phyloP scores from a whole-genome alignment of 2,888 invertebrate species.

The Tinea pellionella region DNA sequence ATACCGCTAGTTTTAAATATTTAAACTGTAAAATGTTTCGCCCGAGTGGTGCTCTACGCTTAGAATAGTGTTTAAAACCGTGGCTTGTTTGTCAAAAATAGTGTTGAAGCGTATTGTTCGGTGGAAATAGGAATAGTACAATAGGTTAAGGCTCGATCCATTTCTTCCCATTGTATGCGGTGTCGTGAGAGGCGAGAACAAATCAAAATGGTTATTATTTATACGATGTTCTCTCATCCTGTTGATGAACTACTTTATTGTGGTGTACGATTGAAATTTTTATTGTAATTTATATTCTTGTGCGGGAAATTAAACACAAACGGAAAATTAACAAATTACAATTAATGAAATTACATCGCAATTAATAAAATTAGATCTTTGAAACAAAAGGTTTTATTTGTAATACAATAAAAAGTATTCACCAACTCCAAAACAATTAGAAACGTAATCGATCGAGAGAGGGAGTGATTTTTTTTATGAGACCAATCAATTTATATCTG shows the following conservation, averaged over 20 bases:
- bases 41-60: not conserved
- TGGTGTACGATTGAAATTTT: not conserved
- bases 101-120: not conserved
- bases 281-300: no score
- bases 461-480: not conserved
- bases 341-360: no score
- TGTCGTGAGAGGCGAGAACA: not conserved
- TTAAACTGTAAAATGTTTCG: not conserved
- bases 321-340: no score
- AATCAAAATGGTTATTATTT: constrained; percentile 1
- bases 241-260: not conserved
- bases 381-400: no score
- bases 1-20: not conserved
- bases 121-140: not conserved
- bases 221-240: not conserved
- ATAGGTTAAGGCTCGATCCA: constrained; percentile 3
- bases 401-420: not conserved
- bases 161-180: not conserved
- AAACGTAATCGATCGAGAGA: not conserved
- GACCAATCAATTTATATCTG: not conserved
- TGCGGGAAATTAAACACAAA: no score
- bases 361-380: no score
- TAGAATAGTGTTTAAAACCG: not conserved
- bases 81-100: not conserved
- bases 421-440: not conserved